Conservation (phyloP, 2,888 invertebrate genomes). For the Nemurella pictetii region DNA sequence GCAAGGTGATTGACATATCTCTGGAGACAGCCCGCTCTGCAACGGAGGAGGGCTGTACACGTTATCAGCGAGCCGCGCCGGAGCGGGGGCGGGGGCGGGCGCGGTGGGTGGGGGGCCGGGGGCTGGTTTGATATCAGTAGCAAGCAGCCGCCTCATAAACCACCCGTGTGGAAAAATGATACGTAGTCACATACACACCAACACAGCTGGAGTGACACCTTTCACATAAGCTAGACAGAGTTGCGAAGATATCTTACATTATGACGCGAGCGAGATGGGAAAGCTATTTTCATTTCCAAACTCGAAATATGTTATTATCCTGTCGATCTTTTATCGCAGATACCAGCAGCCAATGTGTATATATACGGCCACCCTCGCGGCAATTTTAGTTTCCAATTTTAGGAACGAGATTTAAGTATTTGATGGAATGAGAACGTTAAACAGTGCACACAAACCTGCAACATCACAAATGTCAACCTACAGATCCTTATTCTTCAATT, state of each 20-base stretch:
- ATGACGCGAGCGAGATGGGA: not conserved
- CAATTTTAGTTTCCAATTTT: not conserved
- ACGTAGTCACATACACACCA: conserved; percentile 17
- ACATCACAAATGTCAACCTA: not conserved
- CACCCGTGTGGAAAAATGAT: conserved; percentile 43
- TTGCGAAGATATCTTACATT: not conserved
- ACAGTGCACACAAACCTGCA: not conserved
- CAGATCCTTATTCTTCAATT: not conserved
- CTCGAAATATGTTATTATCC: conserved; percentile 9
- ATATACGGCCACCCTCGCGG: not conserved
- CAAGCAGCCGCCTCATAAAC: conserved; percentile 39
- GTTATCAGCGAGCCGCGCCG: conserved; percentile 38
- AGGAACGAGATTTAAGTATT: not conserved
- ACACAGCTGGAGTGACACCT: conserved; percentile 21
- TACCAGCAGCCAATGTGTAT: not conserved
- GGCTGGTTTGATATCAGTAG: conserved; percentile 36
- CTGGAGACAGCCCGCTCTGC: conserved; percentile 27
- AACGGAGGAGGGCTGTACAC: conserved; percentile 25
- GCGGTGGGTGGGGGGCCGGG: conserved; percentile 33
- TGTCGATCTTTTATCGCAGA: not conserved
- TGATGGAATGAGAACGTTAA: not conserved
- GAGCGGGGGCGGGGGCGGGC: conserved; percentile 34
- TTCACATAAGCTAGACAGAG: conserved; percentile 14
- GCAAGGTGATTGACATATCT: conserved; percentile 41
- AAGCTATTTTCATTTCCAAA: conserved; percentile 4